Percentiles rank a stretch among this genome's conserved stretches.
These are phyloP conservation scores for Thalassophryne amazonica DNA, from an alignment of 2,797 vertebrate species.

Conservation along the genomic window DNA sequence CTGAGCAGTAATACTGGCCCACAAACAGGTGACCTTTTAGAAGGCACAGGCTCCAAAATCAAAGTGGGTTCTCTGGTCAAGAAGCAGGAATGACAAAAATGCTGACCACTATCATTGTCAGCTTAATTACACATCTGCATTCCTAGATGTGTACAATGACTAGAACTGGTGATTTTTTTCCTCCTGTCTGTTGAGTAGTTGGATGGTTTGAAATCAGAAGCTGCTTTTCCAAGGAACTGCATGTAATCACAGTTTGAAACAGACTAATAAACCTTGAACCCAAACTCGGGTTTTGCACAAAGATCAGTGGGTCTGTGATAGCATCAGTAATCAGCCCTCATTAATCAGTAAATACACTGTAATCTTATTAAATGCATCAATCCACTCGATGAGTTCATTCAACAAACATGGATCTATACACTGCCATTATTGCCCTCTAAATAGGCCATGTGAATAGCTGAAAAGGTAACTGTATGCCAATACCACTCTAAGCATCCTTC, in stretches of 20 bases:
- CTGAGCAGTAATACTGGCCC: too few species aligned
- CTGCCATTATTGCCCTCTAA: constrained; percentile 71
- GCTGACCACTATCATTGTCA: constrained; percentile 13
- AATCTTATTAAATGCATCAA: constrained; percentile 40
- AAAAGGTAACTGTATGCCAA: constrained; percentile 68
- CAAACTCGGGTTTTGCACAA: neutral
- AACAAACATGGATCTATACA: constrained; percentile 63
- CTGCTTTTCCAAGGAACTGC: neutral
- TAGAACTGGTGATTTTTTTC: neutral
- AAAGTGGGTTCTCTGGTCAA: constrained; percentile 1
- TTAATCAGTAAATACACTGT: constrained; percentile 47
- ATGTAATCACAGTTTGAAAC: neutral
- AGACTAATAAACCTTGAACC: neutral
- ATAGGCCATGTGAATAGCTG: constrained; percentile 66
- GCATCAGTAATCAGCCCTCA: constrained; percentile 23
- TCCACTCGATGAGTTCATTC: constrained; percentile 57
- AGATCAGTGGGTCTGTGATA: neutral
- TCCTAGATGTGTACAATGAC: constrained; percentile 29
- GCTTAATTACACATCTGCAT: constrained; percentile 9
- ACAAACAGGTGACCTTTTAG: too few species aligned
- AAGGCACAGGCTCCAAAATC: neutral
- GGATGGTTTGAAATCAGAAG: constrained; percentile 5
- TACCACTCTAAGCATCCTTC: constrained; percentile 57
- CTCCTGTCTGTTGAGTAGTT: neutral
- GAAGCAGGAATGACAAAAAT: constrained; percentile 16